Conservation (phyloP, 2,797 vertebrate species). For the Sebastiscus albofasciatus region DNA sequence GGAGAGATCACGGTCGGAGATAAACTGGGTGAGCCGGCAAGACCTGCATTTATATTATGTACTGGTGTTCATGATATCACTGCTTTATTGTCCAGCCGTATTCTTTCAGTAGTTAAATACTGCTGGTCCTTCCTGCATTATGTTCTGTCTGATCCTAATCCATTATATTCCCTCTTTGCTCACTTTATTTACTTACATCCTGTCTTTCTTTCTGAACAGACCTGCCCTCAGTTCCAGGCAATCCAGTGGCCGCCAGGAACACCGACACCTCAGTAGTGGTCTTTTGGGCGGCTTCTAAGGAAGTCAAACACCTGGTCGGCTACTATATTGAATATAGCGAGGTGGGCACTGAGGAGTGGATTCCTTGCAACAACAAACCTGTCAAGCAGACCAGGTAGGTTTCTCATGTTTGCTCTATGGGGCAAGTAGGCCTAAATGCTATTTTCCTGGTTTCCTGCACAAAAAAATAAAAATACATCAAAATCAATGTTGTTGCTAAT, state of each 20-base stretch:
- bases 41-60: neutral
- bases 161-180: neutral
- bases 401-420: neutral
- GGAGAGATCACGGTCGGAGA: conserved; percentile 89
- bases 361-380: conserved; percentile 97
- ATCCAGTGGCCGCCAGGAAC: conserved; percentile 87
- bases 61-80: neutral
- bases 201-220: conserved; percentile 76
- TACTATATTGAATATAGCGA: conserved; percentile 93
- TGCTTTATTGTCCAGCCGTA: neutral
- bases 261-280: conserved; percentile 93
- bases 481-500: neutral
- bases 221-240: conserved; percentile 88
- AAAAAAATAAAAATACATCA: neutral
- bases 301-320: conserved; percentile 88
- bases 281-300: conserved; percentile 88
- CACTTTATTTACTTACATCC: neutral
- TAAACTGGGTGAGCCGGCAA: conserved; percentile 89
- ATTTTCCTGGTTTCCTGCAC: too few species aligned
- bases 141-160: neutral
- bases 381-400: conserved; percentile 91
- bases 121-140: neutral
- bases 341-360: conserved; percentile 89
- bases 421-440: neutral
- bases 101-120: neutral